Evolutionary conservation across 2,888 invertebrate species (phyloP), one percentile per base, ranked within the genome.

Genomic region (Archaeoteleia sp.): DNA sequence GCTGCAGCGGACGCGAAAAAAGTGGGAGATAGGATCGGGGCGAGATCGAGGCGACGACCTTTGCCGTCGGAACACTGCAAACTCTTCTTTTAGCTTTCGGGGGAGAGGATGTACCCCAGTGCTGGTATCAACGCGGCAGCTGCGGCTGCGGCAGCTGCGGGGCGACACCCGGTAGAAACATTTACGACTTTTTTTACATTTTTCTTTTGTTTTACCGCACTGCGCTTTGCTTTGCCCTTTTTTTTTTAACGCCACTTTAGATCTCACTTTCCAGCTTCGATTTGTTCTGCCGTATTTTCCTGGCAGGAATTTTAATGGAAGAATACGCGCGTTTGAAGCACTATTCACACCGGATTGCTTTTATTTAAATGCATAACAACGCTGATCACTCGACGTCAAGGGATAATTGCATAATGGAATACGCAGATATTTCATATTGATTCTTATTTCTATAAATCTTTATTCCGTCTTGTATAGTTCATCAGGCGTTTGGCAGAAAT

Each of bases 101-200:
- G 10, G 35, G 17, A 20, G 54, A 67, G 45, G 49, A 67, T 67
- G 67, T 61, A 55, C 49, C 67, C 67, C 35, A 67, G 78, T 73
- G 79, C 82, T 74, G 76, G 82, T 70, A 82, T 84, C 74, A 84
- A 83, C 77, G 83, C 83, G 75, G 84, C 83, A 80, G 84, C 84
- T 79, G 84, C 79, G 70, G 85, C 83, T 58, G 84, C 82, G 67
- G 85, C 84, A 78, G 84, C 84, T 80, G 85, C 83, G 53, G 83
- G 83, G 61, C 78, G 85, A 71, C 84, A 85, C 78, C 84, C 85
- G 81, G 85, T 84, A 78, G 75, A 75, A 74, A 49, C 57, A 71
- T 70, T 71, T 65, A 61, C 40, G 13, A 53, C 67, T 67, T 63
- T 66, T 45, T 66, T 34, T 35, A 27, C 29, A 27, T 29, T 29